Evolutionary conservation across 2,113 vertebrate species (phyloP), one percentile per base, ranked within the genome.

Genomic region (Saccopteryx bilineata): DNA sequence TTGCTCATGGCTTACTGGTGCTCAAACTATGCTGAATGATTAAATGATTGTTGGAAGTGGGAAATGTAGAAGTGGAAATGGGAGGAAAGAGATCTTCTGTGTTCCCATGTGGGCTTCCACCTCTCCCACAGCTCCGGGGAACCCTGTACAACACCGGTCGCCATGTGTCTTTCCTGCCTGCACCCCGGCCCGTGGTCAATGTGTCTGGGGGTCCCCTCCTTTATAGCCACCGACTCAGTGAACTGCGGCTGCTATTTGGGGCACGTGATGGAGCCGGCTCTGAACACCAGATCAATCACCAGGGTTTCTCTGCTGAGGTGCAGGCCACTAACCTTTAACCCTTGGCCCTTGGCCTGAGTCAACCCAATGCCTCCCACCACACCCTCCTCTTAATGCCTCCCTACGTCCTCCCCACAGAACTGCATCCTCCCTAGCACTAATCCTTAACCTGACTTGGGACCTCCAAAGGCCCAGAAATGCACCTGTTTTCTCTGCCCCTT

Each of bases 161-260:
- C 24, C 98, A 98, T 0, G 98, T 98, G 39, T 98, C 98, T 54
- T 98, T 98, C 50, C 97, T 98, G 12, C 97, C 98, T 80, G 98
- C 98, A 5, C 93, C 98, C 13, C 96, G 97, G 63, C 98, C 98
- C 0, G 97, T 98, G 96, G 98, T 98, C 63, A 98, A 98, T 9
- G 98, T 98, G 66, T 98, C 98, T 31, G 98, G 98, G n/a, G 98
- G 98, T 1, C 98, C 98, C 56, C 97, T 98, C n/a, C 97, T 98
- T 14, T 98, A 98, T 6, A 98, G 98, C 76, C 98, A 98, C 92
- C 97, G 98, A 23, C 97, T 98, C 76, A 98, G 98, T 19, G 98
- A 98, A 85, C 88, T 98, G 7, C 96, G 98, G 19, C 88, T 98
- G 50, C 97, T 98, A 6, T 98, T 98, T 89, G 98, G 98, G 54